phyloP scores from a whole-genome alignment of 2,113 vertebrate species.

The Alligator sinensis region DNA sequence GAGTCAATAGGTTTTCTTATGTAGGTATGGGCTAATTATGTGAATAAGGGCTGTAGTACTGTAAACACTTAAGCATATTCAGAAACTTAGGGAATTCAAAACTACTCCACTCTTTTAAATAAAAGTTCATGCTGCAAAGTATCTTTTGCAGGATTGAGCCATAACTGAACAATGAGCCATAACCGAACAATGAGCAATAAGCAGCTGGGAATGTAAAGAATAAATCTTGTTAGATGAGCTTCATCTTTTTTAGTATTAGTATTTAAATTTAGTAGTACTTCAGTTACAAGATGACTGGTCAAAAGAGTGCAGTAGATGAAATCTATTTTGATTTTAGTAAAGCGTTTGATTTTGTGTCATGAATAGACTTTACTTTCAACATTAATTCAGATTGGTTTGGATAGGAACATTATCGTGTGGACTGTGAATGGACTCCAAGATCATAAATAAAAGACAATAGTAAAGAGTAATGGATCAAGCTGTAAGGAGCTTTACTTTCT shows the following conservation, averaged over 20 bases:
- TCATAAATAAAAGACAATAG: not conserved
- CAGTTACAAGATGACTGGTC: not conserved
- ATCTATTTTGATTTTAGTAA: not conserved
- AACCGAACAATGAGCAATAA: not conserved
- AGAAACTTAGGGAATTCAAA: not conserved
- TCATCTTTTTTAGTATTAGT: not conserved
- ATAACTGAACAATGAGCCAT: not conserved
- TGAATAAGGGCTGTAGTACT: not conserved
- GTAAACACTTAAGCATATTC: not conserved
- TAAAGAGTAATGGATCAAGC: not conserved
- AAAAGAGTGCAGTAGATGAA: not conserved
- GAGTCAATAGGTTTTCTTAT: not conserved
- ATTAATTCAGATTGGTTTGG: not conserved
- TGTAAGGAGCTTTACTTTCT: constrained; percentile 6
- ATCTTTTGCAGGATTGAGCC: not conserved
- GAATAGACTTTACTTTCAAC: not conserved
- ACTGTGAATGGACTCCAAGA: not conserved
- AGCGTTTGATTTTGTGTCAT: not conserved
- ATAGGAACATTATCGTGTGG: not conserved
- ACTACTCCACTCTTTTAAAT: not conserved
- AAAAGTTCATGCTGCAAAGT: not conserved
- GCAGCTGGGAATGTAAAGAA: not conserved
- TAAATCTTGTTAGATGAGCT: not conserved
- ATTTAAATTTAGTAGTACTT: not conserved
- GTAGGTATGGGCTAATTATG: not conserved